Percentiles rank a stretch among this genome's conserved stretches.
These are phyloP conservation scores for Picathartes gymnocephalus DNA, from an alignment of 2,113 vertebrate genomes.

Conservation along the genomic window DNA sequence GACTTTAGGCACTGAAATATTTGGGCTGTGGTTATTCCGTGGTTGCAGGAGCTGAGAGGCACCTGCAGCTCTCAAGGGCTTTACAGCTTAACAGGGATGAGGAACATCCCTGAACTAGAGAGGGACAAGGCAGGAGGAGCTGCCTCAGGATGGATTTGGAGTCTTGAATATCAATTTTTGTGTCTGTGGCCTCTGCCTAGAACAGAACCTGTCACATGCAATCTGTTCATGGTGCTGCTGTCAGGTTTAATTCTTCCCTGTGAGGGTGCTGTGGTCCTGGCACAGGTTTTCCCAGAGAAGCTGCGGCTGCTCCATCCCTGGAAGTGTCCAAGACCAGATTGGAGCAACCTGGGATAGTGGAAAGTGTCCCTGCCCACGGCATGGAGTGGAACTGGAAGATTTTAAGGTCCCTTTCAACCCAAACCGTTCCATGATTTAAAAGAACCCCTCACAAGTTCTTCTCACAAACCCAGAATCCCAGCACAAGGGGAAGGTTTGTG, in stretches of 20 bases:
- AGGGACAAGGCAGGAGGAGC: background rate
- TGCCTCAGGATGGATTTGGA: background rate
- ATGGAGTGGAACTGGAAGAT: background rate
- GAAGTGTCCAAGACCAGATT: background rate
- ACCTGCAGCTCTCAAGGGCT: background rate
- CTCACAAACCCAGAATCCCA: background rate
- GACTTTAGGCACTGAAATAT: background rate
- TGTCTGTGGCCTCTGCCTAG: background rate
- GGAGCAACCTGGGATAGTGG: background rate
- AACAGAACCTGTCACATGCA: background rate
- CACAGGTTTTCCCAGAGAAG: background rate
- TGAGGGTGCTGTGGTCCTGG: background rate
- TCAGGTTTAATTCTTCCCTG: background rate
- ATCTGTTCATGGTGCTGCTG: background rate
- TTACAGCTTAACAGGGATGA: background rate
- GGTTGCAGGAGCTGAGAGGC: background rate
- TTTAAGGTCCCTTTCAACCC: background rate
- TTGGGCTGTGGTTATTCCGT: background rate
- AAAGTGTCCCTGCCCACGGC: background rate
- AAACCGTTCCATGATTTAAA: background rate
- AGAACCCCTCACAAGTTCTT: background rate
- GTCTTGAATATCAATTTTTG: background rate
- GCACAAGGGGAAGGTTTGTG: background rate
- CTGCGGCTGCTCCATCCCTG: background rate
- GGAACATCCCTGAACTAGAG: background rate